Percentiles rank a stretch among this genome's conserved stretches.
phyloP scores from a whole-genome alignment of 2,797 vertebrate genomes.

The Phoeniculus purpureus region DNA sequence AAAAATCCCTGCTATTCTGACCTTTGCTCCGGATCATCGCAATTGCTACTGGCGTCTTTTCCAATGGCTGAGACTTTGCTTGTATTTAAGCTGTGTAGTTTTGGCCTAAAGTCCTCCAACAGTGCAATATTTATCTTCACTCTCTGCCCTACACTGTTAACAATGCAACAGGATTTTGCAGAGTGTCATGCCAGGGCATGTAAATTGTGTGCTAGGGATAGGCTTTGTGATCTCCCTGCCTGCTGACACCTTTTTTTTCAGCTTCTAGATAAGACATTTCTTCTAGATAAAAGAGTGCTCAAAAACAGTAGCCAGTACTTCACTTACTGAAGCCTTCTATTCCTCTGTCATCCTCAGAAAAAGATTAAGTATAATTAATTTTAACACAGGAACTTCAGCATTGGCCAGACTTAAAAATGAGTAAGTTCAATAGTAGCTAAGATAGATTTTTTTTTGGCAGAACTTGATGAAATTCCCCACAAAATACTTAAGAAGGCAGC shows the following conservation, averaged over 20 bases:
- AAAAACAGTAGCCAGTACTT: background rate
- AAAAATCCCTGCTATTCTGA: background rate
- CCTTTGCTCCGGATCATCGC: background rate
- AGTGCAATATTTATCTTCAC: background rate
- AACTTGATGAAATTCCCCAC: constrained; percentile 13
- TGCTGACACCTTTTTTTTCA: background rate
- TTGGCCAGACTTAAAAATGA: background rate
- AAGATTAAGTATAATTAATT: background rate
- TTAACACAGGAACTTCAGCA: background rate
- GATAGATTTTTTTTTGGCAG: constrained; percentile 20
- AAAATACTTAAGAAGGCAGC: constrained; percentile 20
- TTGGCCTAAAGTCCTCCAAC: background rate
- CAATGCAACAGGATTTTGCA: background rate
- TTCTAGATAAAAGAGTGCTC: background rate
- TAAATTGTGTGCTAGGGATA: background rate
- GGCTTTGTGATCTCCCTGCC: background rate
- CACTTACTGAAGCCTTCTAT: background rate
- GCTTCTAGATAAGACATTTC: background rate
- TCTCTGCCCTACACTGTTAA: background rate
- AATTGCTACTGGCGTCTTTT: background rate
- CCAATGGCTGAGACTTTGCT: background rate
- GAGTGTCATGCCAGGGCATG: background rate
- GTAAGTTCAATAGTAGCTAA: background rate
- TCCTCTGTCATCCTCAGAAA: background rate
- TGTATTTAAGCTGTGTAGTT: background rate